These are phyloP conservation scores for Nasonia oneida DNA, from an alignment of 2,888 invertebrate species.

Conservation along the genomic window DNA sequence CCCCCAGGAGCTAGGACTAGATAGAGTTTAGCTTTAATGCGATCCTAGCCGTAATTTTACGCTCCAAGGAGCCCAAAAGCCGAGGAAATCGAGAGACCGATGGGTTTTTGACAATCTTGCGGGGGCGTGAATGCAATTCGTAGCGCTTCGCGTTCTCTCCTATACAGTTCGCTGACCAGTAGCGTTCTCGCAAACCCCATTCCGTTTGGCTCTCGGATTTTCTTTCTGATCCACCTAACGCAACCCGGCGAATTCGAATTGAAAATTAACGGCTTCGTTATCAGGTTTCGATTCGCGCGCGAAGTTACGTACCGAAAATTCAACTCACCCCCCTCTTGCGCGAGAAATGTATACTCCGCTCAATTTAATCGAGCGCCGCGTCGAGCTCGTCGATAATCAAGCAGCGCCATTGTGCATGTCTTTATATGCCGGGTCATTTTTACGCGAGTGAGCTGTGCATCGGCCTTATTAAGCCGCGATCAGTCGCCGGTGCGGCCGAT, in stretches of 20 bases:
- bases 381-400: neutral
- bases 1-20: slow-evolving; percentile 65
- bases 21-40: slow-evolving; percentile 70
- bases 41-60: slow-evolving; percentile 74
- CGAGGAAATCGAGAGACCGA: slow-evolving; percentile 54
- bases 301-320: no score
- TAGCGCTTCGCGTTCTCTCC: neutral
- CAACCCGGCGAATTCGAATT: no score
- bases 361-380: neutral
- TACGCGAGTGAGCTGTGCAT: slow-evolving; percentile 5
- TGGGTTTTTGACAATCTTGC: slow-evolving; percentile 54
- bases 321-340: no score
- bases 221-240: neutral
- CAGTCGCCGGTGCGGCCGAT: slow-evolving; percentile 17
- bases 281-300: no score
- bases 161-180: neutral
- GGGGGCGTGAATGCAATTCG: slow-evolving; percentile 2
- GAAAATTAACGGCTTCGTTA: no score
- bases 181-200: neutral
- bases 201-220: neutral
- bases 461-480: slow-evolving; percentile 26
- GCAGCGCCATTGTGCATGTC: neutral
- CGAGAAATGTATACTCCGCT: neutral
- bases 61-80: slow-evolving; percentile 71
- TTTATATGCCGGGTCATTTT: neutral